phyloP scores from a whole-genome alignment of 2,797 vertebrate species.

The Anas bahamensis region DNA sequence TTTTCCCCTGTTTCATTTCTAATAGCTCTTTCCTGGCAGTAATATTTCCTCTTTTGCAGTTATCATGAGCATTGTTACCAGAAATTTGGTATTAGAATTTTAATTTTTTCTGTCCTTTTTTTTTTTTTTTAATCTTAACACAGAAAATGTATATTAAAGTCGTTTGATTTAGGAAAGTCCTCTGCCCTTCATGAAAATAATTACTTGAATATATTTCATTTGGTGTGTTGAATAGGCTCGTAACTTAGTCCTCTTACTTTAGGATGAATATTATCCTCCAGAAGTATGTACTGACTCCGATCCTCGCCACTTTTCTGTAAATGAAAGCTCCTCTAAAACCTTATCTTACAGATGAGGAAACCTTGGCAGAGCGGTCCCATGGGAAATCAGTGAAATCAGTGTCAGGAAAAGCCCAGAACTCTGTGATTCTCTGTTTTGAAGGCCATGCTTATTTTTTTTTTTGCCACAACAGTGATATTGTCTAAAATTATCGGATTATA shows the following conservation, averaged over 20 bases:
- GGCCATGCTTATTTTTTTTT: neutral
- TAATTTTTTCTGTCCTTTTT: neutral
- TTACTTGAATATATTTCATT: neutral
- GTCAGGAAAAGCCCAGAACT: neutral
- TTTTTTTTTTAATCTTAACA: neutral
- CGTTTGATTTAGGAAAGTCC: neutral
- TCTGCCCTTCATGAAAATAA: neutral
- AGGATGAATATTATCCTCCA: neutral
- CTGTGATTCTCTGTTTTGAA: neutral
- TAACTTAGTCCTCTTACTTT: neutral
- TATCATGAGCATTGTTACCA: constrained; percentile 16
- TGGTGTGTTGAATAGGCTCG: neutral
- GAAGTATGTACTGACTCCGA: neutral
- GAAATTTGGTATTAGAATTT: constrained; percentile 26
- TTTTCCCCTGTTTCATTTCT: neutral
- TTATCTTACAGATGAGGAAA: neutral
- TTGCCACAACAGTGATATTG: neutral
- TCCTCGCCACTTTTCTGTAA: neutral
- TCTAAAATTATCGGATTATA: neutral
- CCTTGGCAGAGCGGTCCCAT: neutral
- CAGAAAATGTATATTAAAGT: neutral
- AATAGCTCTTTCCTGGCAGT: neutral
- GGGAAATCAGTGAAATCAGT: constrained; percentile 20
- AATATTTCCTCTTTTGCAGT: neutral
- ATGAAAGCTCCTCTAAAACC: neutral